Conservation (phyloP, 2,113 vertebrate genomes). For the Gavia stellata region DNA sequence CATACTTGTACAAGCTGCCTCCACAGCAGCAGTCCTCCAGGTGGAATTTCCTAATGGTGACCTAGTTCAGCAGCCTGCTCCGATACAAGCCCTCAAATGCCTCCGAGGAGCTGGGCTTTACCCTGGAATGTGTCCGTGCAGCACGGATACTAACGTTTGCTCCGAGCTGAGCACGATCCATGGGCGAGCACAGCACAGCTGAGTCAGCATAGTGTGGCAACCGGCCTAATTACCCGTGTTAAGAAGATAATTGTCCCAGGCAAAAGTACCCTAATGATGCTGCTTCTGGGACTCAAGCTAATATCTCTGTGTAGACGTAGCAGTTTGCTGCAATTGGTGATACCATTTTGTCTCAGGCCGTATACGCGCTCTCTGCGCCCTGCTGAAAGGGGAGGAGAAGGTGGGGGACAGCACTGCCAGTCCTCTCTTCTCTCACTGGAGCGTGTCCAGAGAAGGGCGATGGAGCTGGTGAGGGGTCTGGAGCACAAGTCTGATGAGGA, state of each 20-base stretch:
- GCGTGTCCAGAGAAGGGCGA: too few species aligned
- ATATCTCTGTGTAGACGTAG: background rate
- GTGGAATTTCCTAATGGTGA: background rate
- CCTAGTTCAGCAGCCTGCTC: background rate
- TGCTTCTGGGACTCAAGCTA: background rate
- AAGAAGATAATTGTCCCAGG: background rate
- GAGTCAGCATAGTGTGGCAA: background rate
- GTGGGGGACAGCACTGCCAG: background rate
- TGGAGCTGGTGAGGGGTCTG: too few species aligned
- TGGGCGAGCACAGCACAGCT: background rate
- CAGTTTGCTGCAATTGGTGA: background rate
- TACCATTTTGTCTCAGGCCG: fast-evolving
- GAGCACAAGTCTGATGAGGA: too few species aligned
- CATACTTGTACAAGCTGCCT: background rate
- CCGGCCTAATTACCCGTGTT: background rate
- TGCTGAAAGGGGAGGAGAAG: background rate
- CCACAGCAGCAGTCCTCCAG: background rate
- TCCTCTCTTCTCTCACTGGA: background rate
- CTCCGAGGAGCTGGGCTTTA: background rate
- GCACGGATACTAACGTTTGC: too few species aligned
- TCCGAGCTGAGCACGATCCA: fast-evolving
- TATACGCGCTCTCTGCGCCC: fast-evolving
- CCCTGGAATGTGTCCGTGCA: fast-evolving
- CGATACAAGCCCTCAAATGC: fast-evolving
- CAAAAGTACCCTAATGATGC: background rate